Conservation (phyloP, 2,797 vertebrate species). For the Cryptoblepharus egeriae region DNA sequence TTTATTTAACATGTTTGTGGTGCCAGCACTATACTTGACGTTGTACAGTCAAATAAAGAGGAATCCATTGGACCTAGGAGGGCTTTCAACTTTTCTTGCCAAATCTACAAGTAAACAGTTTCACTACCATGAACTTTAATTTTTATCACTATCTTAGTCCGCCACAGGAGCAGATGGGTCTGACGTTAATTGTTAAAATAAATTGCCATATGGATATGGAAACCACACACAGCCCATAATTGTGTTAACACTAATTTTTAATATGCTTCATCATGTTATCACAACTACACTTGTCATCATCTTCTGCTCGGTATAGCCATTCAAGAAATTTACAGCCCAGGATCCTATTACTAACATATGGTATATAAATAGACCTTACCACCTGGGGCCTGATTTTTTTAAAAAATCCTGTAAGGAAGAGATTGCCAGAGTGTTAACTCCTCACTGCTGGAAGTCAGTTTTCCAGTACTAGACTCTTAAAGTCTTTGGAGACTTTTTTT, state of each 20-base stretch:
- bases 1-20: neutral
- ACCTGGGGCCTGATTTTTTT: slow-evolving; percentile 58
- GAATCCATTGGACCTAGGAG: neutral
- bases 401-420: slow-evolving; percentile 58
- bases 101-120: slow-evolving; percentile 31
- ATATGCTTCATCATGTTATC: slow-evolving; percentile 75
- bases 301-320: slow-evolving; percentile 72
- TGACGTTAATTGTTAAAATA: slow-evolving; percentile 77
- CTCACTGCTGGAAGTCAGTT: slow-evolving; percentile 65
- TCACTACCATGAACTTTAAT: slow-evolving; percentile 57
- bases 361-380: slow-evolving; percentile 70
- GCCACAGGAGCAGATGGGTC: slow-evolving; percentile 79
- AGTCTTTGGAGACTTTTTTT: slow-evolving; percentile 52
- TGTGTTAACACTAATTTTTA: slow-evolving; percentile 77
- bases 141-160: slow-evolving; percentile 51
- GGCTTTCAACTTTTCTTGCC: neutral
- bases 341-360: slow-evolving; percentile 71
- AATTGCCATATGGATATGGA: slow-evolving; percentile 81
- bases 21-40: neutral
- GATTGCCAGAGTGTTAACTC: slow-evolving; percentile 61
- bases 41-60: neutral
- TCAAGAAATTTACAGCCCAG: slow-evolving; percentile 66
- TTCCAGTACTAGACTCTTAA: slow-evolving; percentile 52
- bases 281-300: slow-evolving; percentile 70
- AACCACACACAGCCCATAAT: slow-evolving; percentile 79